Base-by-base conservation (phyloP, 1,140 invertebrate species). In the Bombus difficillimus region DNA sequence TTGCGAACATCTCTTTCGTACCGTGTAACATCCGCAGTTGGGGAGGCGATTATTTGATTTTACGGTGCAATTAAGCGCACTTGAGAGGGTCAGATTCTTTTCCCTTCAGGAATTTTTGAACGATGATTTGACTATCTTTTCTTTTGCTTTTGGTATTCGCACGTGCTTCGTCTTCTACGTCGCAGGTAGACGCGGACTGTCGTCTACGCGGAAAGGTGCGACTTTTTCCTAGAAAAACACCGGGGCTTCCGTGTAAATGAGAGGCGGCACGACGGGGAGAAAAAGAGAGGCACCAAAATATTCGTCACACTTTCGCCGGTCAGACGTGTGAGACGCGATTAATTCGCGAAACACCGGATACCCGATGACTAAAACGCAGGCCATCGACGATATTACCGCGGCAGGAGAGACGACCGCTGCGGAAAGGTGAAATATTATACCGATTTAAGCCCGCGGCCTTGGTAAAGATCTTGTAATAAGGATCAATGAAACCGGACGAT, bases 371-470 rank as follows among this genome's bases (percentile, higher is more conserved):
- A 86, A 86, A 89, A 86, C 85, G 79, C 64, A 64, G 74, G 39
- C 83, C 87, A 89, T 78, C 37, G 79, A 72, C 32, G 78, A 85
- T 75, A 83, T 83, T 89, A 88, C 64, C 74, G 34, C 32, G 32
- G 74, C 79, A 47, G 39, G 43, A 72, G 64, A 28, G 47, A 66
- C 53, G 72, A 85, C 82, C 73, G 87, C n/a, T n/a, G 83, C 43
- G 79, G 75, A 89, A 89, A 85, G 81, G 80, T 89, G 84, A 89
- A 89, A 89, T 89, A 89, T 89, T 86, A 89, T 83, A 89, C 64
- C 75, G 87, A 89, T 82, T 80, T 78, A 72, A 76, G 75, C 47
- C 79, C 76, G 76, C 79, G 87, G 88, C 88, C 88, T 89, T 89
- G 88, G 87, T 68, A 76, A 83, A 77, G 84, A 86, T 86, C 88